These are phyloP conservation scores for Sebastiscus albofasciatus DNA, from an alignment of 2,797 vertebrate species.

Conservation along the genomic window DNA sequence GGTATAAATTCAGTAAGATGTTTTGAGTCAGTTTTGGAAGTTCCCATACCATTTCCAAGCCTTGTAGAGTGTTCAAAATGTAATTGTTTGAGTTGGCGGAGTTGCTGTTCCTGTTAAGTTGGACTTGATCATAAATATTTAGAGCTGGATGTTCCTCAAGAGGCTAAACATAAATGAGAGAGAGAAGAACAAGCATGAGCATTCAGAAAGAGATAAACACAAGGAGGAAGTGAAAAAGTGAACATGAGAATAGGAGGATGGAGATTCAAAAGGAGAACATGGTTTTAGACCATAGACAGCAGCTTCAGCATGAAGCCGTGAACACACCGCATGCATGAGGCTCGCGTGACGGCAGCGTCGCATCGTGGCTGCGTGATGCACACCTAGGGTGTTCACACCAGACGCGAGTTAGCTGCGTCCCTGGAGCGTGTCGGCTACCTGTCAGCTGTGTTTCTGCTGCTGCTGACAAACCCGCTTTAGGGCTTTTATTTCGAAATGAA, in stretches of 20 bases:
- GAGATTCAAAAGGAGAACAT: not conserved
- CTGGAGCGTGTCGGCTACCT: no score
- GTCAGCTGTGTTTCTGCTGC: no score
- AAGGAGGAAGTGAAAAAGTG: not conserved
- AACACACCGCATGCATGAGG: no score
- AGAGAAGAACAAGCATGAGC: not conserved
- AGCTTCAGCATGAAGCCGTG: not conserved
- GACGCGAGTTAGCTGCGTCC: no score
- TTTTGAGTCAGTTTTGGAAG: not conserved
- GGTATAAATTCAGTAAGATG: not conserved
- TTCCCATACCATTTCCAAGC: not conserved
- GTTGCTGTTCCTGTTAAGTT: not conserved
- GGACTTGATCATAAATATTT: not conserved
- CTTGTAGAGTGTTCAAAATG: not conserved
- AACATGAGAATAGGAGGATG: not conserved
- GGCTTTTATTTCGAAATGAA: no score
- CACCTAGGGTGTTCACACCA: no score
- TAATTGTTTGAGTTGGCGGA: not conserved
- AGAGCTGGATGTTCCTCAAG: not conserved
- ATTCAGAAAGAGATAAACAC: not conserved
- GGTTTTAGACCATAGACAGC: not conserved
- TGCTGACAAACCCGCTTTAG: no score
- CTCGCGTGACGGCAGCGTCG: no score
- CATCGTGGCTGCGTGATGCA: no score
- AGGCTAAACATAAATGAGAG: not conserved